Conservation (phyloP, 2,888 invertebrate species). For the Lomographa bimaculata region DNA sequence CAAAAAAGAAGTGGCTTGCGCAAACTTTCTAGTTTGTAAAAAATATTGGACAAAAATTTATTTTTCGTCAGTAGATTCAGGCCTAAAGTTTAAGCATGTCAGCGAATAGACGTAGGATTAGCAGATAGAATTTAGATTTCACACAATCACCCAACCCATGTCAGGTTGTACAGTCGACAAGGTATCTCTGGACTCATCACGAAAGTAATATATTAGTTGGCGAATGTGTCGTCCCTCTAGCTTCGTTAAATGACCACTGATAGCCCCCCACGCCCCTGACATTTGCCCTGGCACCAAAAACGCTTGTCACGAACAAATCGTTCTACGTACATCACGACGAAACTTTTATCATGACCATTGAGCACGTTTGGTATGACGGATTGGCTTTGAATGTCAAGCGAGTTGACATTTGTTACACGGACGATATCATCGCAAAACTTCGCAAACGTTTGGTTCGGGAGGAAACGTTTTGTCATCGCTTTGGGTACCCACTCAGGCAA, state of each 20-base stretch:
- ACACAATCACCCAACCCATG: conserved; percentile 21
- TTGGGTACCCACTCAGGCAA: conserved; percentile 66
- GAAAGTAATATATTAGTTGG: conserved; percentile 73
- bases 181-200: conserved; percentile 65
- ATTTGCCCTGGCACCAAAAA: conserved; percentile 62
- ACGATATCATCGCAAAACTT: conserved; percentile 5
- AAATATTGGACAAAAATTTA: no score
- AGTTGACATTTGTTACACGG: conserved; percentile 17
- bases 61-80: background rate
- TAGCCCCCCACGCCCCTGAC: conserved; percentile 58
- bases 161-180: conserved; percentile 74
- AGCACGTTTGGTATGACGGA: conserved; percentile 47
- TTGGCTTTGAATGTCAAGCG: conserved; percentile 46
- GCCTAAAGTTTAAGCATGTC: conserved; percentile 28
- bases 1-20: no score
- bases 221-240: conserved; percentile 78
- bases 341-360: conserved; percentile 51
- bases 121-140: conserved; percentile 24
- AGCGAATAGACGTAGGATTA: conserved; percentile 16
- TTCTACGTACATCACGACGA: conserved; percentile 59
- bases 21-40: no score
- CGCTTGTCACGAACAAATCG: conserved; percentile 71
- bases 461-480: conserved; percentile 64
- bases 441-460: conserved; percentile 18
- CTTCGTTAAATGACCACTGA: conserved; percentile 71